phyloP scores from a whole-genome alignment of 2,888 invertebrate genomes.

The Drepanosiphum platanoidis region DNA sequence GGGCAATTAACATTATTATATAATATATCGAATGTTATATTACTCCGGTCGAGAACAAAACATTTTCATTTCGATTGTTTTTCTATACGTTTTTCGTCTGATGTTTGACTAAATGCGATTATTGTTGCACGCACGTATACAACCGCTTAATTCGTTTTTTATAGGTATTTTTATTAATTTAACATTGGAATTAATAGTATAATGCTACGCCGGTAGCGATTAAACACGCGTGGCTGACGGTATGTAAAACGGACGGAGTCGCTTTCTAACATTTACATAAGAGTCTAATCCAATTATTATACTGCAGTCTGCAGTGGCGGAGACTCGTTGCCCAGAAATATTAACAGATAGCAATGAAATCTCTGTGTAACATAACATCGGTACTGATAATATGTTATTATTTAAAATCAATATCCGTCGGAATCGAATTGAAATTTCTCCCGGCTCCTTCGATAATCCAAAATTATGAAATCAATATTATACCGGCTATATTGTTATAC shows the following conservation, averaged over 20 bases:
- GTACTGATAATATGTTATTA: not conserved
- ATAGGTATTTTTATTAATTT: not conserved
- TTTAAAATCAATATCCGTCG: not conserved
- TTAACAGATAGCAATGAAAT: constrained; percentile 18
- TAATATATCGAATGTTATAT: not conserved
- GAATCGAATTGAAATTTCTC: not conserved
- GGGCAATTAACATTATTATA: too few species aligned
- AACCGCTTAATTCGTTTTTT: not conserved
- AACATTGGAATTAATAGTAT: not conserved
- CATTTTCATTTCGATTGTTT: not conserved
- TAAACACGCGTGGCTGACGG: not conserved
- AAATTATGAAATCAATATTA: not conserved
- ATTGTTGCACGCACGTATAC: not conserved
- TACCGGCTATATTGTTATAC: too few species aligned
- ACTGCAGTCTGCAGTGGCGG: too few species aligned
- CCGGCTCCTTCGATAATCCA: not conserved
- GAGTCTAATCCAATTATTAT: constrained; percentile 46
- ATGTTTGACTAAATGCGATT: not conserved
- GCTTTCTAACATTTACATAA: constrained; percentile 53
- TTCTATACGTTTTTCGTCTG: not conserved
- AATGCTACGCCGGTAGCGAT: not conserved
- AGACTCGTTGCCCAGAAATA: constrained; percentile 9
- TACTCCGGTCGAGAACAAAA: not conserved
- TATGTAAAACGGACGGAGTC: constrained; percentile 17
- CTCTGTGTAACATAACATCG: constrained; percentile 14